Base-by-base conservation (phyloP, 2,888 invertebrate genomes). In the Lasioglossum villosulum region DNA sequence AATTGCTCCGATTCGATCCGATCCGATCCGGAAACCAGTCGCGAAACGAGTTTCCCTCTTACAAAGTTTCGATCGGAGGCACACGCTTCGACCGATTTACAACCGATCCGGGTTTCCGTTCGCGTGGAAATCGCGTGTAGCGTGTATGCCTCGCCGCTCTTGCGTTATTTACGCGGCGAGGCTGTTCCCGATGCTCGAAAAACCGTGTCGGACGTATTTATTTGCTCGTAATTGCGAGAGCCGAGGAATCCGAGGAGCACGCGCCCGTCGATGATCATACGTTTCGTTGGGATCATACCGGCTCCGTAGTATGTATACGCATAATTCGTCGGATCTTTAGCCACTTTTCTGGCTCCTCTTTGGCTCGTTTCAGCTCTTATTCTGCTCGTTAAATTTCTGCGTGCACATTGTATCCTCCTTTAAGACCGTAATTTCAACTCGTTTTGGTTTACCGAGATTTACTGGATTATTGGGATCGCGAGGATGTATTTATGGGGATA, bases 141-240 rank as follows among this genome's bases (percentile, higher is more conserved):
- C 75, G 42, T 52, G 48, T 52, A 23, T 23, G 52, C 52, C 75
- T 75, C 52, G 75, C 56, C 42, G 14, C 16, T 5, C 23, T 52
- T 59, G 71, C 19, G 27, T 74, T 78, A 74, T 84, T 86, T 75
- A 81, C 73, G 84, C 71, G 80, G 34, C 75, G 73, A n/a, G 75
- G 63, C 34, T 56, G 86, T 79, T 75, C 84, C 56, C 73, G 78
- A 81, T 86, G 76, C 80, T 84, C 81, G 81, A 72, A 76, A 75
- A 79, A 59, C 80, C 86, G 84, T 86, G 80, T 86, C 86, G 75
- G 39, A 74, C 75, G 63, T 72, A 63, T 77, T 45, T 76, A 73
- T 68, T 71, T 42, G 68, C 78, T 74, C 30, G 73, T n/a, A 59
- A 56, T 39, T 23, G 37, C 75, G 45, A 19, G 74, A 56, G 52